These are phyloP conservation scores for Pyrgilauda ruficollis DNA, from an alignment of 2,113 vertebrate genomes.

Conservation along the genomic window DNA sequence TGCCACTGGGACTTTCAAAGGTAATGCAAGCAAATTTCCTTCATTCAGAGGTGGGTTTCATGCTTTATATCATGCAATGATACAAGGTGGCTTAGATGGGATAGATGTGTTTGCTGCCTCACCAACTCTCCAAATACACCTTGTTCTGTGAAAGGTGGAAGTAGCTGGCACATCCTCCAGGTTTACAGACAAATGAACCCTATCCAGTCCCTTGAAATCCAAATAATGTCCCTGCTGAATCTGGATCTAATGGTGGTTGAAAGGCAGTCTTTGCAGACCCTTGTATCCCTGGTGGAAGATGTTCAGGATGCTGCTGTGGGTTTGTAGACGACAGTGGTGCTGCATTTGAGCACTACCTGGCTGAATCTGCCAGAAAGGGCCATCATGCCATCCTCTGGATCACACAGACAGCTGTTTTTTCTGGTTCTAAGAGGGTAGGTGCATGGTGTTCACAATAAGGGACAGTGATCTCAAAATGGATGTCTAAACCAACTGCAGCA, in stretches of 20 bases:
- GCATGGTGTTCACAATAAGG: not conserved
- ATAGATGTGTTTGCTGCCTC: not conserved
- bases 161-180: not conserved
- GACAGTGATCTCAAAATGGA: not conserved
- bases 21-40: not conserved
- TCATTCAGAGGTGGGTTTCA: not conserved
- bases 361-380: not conserved
- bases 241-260: not conserved
- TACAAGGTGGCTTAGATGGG: not conserved
- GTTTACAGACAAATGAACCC: not conserved
- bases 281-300: not conserved
- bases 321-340: not conserved
- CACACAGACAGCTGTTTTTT: not conserved
- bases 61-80: not conserved
- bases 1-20: conserved; percentile 46
- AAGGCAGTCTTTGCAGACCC: not conserved
- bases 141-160: not conserved
- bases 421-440: conserved; percentile 11
- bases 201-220: not conserved
- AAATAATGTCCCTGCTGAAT: not conserved
- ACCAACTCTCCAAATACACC: not conserved
- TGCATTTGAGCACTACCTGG: not conserved
- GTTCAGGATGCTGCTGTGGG: not conserved
- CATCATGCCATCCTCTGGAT: not conserved
- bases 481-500: not conserved